Evolutionary conservation across 2,888 invertebrate species (phyloP), one percentile per base, ranked within the genome.

Genomic region (Caenorhabditis wallacei): DNA sequence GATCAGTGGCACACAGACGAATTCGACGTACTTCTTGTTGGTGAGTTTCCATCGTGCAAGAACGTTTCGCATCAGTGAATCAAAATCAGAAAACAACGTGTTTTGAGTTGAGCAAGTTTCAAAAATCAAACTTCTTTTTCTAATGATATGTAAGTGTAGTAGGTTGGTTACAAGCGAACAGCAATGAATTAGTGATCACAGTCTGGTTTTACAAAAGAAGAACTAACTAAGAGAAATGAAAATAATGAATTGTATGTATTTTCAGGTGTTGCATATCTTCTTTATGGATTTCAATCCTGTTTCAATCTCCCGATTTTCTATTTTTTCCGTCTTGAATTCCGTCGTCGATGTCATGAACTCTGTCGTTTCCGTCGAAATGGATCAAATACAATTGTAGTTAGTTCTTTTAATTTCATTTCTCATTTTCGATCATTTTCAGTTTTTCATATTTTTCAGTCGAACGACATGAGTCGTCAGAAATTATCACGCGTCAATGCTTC

Each of bases 311-410:
- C 85, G 20, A 85, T 86, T 18, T 87, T 85, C 68, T 82, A 86
- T 54, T 86, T 82, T 37, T 87, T 87, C 75, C 84, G 86, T 20
- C 74, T 80, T 13, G 87, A 87, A 66, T 87, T 87, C 74, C 80
- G 83, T 20, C 59, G 72, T n/a, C 69, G 85, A 43, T 74, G 85
- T 18, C 75, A 82, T 35, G 70, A 75, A 30, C 35, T 87, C 0
- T 54, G 82, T 18, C 70, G 69, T 8, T 78, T 80, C 54, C 56
- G 84, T 26, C 43, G 46, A 1, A 35, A 71, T 37, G 71, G 76
- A 59, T 63, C 78, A 5, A 78, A 63, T n/a, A 78, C 69, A 46
- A 63, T 78, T n/a, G 78, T 78, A 48, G 78, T 78, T 13, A 56
- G 69, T 26, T 4, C 13, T 16, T 46, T 30, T 43, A 1, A 53